Conservation (phyloP, 2,888 invertebrate genomes). For the Neoaliturus tenellus region DNA sequence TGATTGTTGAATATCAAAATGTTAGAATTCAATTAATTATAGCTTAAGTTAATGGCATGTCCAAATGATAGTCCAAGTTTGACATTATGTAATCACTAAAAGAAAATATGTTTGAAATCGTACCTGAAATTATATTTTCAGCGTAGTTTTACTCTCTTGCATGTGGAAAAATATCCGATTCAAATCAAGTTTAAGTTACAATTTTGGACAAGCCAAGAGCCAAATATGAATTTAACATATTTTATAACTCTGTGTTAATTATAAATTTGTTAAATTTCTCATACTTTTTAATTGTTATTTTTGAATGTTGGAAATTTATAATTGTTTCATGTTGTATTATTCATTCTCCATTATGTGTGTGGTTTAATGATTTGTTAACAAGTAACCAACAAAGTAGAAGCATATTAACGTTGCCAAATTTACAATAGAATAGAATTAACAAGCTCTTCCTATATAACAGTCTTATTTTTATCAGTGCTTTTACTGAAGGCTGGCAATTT, state of each 20-base stretch:
- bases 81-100: background rate
- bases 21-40: background rate
- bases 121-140: background rate
- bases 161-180: background rate
- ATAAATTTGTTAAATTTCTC: background rate
- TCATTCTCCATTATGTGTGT: background rate
- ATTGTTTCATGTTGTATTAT: constrained; percentile 16
- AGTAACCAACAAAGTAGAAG: background rate
- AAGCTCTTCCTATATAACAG: constrained; percentile 1
- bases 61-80: background rate
- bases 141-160: background rate
- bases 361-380: background rate
- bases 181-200: background rate
- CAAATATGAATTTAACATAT: background rate
- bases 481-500: constrained; percentile 20
- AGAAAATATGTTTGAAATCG: background rate
- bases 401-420: constrained; percentile 42
- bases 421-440: constrained; percentile 2
- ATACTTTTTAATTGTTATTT: constrained; percentile 8
- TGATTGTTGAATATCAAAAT: background rate
- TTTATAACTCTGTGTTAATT: background rate
- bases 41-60: background rate
- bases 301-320: constrained; percentile 28
- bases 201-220: background rate
- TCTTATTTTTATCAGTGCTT: constrained; percentile 4